Evolutionary conservation across 2,888 invertebrate genomes (phyloP).

Genomic region (Aradus depressus): DNA sequence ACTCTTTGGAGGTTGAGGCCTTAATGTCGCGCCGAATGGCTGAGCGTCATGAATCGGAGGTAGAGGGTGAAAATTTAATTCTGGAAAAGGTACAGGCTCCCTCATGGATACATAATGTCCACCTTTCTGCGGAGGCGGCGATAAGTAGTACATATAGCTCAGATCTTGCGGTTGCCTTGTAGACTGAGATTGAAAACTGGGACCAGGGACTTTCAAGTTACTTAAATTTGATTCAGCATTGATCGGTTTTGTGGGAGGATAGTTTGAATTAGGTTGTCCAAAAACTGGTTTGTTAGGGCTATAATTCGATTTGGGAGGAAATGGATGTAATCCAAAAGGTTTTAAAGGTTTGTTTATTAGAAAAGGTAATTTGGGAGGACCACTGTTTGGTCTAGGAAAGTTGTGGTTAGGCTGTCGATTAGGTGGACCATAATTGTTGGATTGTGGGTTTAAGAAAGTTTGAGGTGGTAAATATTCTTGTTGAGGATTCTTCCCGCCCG

Average conservation of each 20-base stretch:
- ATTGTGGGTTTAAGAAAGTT: slow-evolving; percentile 14
- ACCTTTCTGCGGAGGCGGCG: slow-evolving; percentile 23
- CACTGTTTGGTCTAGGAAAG: slow-evolving; percentile 8
- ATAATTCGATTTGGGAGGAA: too few relatives aligned
- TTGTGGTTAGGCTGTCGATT: slow-evolving; percentile 16
- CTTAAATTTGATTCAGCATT: slow-evolving; percentile 4
- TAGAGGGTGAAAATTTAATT: slow-evolving; percentile 21
- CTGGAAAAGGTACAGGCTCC: slow-evolving; percentile 28
- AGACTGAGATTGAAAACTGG: background rate
- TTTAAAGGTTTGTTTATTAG: too few relatives aligned
- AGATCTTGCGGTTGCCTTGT: background rate
- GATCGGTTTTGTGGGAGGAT: slow-evolving; percentile 10
- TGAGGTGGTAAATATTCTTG: slow-evolving; percentile 12
- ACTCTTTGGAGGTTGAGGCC: slow-evolving; percentile 13
- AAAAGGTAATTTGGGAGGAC: slow-evolving; percentile 7
- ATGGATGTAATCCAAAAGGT: too few relatives aligned
- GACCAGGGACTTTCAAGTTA: background rate
- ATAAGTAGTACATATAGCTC: slow-evolving; percentile 23
- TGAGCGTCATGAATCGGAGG: slow-evolving; percentile 22
- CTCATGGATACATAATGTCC: slow-evolving; percentile 20
- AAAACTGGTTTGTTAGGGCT: too few relatives aligned
- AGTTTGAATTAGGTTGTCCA: background rate
- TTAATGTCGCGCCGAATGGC: slow-evolving; percentile 8
- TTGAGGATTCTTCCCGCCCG: background rate
- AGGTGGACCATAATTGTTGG: slow-evolving; percentile 24